Evolutionary conservation across 30 jellyfish, hydroid and myxozoan genomes (phyloP).

Genomic region (Mastigias papua): DNA sequence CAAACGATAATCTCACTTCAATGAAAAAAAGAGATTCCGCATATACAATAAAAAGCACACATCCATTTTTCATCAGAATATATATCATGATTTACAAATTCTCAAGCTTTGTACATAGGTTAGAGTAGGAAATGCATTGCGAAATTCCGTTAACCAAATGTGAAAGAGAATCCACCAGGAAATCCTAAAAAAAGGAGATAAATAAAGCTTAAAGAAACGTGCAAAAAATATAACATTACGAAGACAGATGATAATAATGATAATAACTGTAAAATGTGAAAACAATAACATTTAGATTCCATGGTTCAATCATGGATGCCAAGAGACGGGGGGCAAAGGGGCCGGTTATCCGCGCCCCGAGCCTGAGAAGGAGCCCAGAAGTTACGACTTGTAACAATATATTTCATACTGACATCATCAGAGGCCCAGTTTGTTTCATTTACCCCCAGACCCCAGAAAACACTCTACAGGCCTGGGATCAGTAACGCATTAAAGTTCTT

Average conservation of each 20-base stretch:
- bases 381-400: too few species aligned
- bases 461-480: too few species aligned
- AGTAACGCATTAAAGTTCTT: too few species aligned
- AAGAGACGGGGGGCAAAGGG: too few species aligned
- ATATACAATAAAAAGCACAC: not conserved
- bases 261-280: not conserved
- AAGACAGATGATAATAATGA: not conserved
- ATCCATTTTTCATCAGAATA: not conserved
- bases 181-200: constrained; percentile 64
- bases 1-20: not conserved
- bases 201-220: too few species aligned
- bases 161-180: constrained; percentile 88
- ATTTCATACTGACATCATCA: too few species aligned
- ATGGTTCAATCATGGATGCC: too few species aligned
- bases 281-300: not conserved
- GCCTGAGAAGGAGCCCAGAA: too few species aligned
- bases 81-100: not conserved
- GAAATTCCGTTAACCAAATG: constrained; percentile 72
- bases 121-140: not conserved
- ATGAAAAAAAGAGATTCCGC: not conserved
- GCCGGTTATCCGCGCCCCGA: too few species aligned
- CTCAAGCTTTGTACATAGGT: not conserved
- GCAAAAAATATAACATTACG: not conserved
- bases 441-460: too few species aligned
- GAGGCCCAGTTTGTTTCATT: too few species aligned